These are phyloP conservation scores for Phoenoteleia sp. DNA, from an alignment of 2,888 invertebrate species.

Conservation along the genomic window DNA sequence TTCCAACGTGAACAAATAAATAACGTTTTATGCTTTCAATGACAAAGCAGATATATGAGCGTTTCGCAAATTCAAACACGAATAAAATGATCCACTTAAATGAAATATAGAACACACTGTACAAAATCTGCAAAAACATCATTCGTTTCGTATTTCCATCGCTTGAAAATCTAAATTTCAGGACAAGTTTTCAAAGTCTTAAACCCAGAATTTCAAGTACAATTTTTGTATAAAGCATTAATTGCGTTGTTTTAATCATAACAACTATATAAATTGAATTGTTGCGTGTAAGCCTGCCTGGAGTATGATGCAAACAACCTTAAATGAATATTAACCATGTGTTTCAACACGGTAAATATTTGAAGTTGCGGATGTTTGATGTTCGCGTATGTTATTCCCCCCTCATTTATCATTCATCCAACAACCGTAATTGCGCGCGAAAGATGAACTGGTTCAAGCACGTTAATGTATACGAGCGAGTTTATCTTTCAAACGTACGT, in stretches of 20 bases:
- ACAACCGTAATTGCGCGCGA: slow-evolving; percentile 68
- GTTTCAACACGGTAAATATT: slow-evolving; percentile 65
- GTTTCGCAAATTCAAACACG: no score
- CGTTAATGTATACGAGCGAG: slow-evolving; percentile 62
- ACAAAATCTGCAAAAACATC: no score
- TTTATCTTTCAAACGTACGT: slow-evolving; percentile 63
- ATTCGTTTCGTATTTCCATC: no score
- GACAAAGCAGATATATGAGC: no score
- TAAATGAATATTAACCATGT: slow-evolving; percentile 65
- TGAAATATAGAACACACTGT: no score
- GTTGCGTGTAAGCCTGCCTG: slow-evolving; percentile 40
- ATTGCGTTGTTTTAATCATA: background rate
- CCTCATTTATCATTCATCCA: slow-evolving; percentile 67
- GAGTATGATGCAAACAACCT: slow-evolving; percentile 55
- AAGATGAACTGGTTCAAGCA: slow-evolving; percentile 70
- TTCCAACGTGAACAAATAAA: no score
- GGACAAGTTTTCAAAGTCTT: no score
- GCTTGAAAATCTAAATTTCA: no score
- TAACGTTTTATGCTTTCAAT: no score
- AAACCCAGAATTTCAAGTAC: no score
- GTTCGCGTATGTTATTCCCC: slow-evolving; percentile 62
- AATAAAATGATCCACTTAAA: no score
- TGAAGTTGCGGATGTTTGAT: slow-evolving; percentile 63
- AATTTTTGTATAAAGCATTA: slow-evolving; percentile 2
- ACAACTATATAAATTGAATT: slow-evolving; percentile 37